Evolutionary conservation across 2,797 vertebrate genomes (phyloP), one percentile per base, ranked within the genome.

Genomic region (Bryconaethiops microstoma): DNA sequence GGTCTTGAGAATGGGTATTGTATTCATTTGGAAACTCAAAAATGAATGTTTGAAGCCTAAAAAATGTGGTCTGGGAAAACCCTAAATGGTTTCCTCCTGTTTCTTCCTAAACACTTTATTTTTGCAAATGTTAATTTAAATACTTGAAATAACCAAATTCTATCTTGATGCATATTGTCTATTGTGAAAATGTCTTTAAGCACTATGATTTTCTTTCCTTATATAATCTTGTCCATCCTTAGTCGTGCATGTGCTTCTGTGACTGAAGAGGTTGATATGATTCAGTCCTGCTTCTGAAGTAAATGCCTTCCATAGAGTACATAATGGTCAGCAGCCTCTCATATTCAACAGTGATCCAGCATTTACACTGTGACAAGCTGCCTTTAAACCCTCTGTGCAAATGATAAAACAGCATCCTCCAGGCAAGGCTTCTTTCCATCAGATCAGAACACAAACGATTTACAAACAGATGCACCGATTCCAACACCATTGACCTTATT

Each of bases 401-500:
- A 45, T 67, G 40, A 52, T 42, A 29, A 23, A 60, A n/a, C 42
- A 23, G 9, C 39, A 5, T 52, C 50, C 48, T 55, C 1, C 13
- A 39, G 59, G 57, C 64, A 42, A 13, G 39, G 52, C 39, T 60
- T 60, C 29, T 70, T 70, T 48, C 55, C 57, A 55, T 29, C 63
- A 62, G 42, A 62, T 84, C 69, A 71, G 63, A 69, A 74, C 75
- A 76, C 60, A 72, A 39, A 63, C 45, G 9, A 55, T 67, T 76
- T 76, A 70, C 59, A 40, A 68, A 70, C 78, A 62, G 42, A 80
- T 45, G 52, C 59, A 17, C 45, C 74, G 45, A 54, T 72, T 77
- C 29, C 45, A 1, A 39, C 8, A 59, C 52, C 60, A 17, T 45
- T 77, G 68, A 72, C 59, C 68, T 50, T 57, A 12, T 72, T 55